Base-by-base conservation (phyloP, 2,888 invertebrate species). In the Perizoma affinitatum region DNA sequence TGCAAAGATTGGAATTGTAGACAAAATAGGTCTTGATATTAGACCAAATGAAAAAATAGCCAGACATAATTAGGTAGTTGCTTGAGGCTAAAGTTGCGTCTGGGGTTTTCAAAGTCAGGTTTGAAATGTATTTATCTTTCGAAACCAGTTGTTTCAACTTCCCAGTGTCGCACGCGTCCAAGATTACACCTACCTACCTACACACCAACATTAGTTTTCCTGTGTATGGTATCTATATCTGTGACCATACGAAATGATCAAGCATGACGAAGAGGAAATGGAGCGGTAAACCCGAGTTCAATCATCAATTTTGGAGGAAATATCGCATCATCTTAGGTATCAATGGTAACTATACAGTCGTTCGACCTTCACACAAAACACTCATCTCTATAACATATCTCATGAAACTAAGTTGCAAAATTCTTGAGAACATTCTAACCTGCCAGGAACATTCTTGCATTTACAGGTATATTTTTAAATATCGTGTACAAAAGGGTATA, bases 221-320 rank as follows among this genome's bases (percentile, higher is more conserved):
- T 51, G 54, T 44, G 55, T 9, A 9, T 35, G 51, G 34, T 6
- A 35, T 22, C 3, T 22, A 22, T 22, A 22, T 22, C 22, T 22
- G 22, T 22, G 5, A 3, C 7, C n/a, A 8, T 40, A 40, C 40
- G 9, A 40, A 40, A 7, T 3, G 5, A 41, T 41, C 10, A 6
- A 7, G 5, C 34, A 41, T 49, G 50, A 62, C 50, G 47, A 35
- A 22, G 46, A 6, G 46, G 58, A 62, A 58, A 42, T 53, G 34
- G 35, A 47, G 34, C 43, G 62, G 62, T 57, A 62, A 62, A 58
- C 42, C 58, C 62, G 40, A 51, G 22, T 51, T 54, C 48, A 34
- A 51, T 58, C 57, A 58, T 43, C 58, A 7, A 8, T 43, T 54
- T 58, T 11, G 61, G 50, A 47, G 1, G 50, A 51, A 40, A 40